Conservation (phyloP, 2,113 vertebrate genomes). For the Plecotus auritus region DNA sequence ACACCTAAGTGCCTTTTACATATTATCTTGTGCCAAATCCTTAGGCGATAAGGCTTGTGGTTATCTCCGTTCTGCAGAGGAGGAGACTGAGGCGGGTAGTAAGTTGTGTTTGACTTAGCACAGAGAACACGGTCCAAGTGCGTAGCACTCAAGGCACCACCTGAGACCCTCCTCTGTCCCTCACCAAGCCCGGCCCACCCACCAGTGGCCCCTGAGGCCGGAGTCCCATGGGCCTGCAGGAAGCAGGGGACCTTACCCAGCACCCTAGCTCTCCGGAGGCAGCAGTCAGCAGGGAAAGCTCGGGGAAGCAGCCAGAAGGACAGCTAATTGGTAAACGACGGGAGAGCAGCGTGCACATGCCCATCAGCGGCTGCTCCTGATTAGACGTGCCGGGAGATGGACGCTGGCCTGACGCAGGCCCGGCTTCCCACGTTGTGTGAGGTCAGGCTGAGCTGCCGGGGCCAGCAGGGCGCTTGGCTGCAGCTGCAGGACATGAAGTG, state of each 20-base stretch:
- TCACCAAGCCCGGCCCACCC: background rate
- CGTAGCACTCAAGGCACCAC: no score
- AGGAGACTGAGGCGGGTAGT: background rate
- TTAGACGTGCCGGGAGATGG: background rate
- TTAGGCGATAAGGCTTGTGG: background rate
- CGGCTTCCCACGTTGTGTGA: background rate
- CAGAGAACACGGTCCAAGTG: accelerated
- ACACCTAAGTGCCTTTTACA: no score
- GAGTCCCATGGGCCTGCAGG: background rate
- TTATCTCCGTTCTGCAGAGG: no score
- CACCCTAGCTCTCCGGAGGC: background rate
- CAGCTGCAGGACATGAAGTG: background rate
- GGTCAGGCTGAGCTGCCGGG: background rate
- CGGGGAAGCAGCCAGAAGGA: background rate
- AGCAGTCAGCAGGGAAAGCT: accelerated
- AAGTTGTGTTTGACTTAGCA: background rate
- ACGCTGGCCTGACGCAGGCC: no score
- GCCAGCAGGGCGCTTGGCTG: background rate
- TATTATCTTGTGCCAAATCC: background rate
- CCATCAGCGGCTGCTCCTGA: background rate
- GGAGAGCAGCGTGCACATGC: background rate
- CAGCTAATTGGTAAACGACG: background rate
- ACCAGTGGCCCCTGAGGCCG: accelerated
- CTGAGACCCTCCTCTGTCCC: background rate
- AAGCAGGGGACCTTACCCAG: background rate